Base-by-base conservation (phyloP, 2,888 invertebrate genomes). In the Trichacis sp. region DNA sequence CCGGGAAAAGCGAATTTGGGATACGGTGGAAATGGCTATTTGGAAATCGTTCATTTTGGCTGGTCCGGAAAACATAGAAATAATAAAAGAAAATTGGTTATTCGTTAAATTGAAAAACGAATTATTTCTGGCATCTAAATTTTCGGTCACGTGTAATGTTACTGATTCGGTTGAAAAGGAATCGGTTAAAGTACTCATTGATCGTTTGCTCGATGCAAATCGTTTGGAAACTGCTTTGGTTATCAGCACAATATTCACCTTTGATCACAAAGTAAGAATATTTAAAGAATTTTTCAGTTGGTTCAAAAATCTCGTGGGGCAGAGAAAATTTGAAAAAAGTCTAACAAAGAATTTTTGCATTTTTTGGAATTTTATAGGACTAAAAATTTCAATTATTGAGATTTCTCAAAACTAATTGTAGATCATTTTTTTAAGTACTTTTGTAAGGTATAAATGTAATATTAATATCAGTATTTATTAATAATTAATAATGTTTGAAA, bases 191-290 rank as follows among this genome's bases (percentile, higher is more conserved):
- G 64, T 58, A 47, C 85, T 88, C 6, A 85, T 91, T 53, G 86
- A 85, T 20, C 85, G 86, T 47, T 84, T 90, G 14, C 79, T 92
- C 30, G 88, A 89, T 69, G 76, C 86, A 53, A 88, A 88, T 51
- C 85, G 89, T 71, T 78, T 91, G 53, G 87, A 87, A 38, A 87
- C 89, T 61, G 91, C 90, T 0, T 86, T 91, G 49, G 85, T 89
- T 60, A 79, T 92, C 50, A 86, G 87, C 64, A 69, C 76, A 0
- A 78, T 85, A 57, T 85, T 85, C 56, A 77, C 78, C 58, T 78
- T 75, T 17, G 77, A 77, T 57, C 82, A 81, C 66, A 78, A 76
- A 70, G 84, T 82, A 74, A 61, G 67, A 43, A 11, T 12, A 46
- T n/a, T n/a, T n/a, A n/a, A n/a, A n/a, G n/a, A n/a, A n/a, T n/a